Evolutionary conservation across 2,797 vertebrate genomes (phyloP).

Genomic region (Lepilemur ruficaudatus): DNA sequence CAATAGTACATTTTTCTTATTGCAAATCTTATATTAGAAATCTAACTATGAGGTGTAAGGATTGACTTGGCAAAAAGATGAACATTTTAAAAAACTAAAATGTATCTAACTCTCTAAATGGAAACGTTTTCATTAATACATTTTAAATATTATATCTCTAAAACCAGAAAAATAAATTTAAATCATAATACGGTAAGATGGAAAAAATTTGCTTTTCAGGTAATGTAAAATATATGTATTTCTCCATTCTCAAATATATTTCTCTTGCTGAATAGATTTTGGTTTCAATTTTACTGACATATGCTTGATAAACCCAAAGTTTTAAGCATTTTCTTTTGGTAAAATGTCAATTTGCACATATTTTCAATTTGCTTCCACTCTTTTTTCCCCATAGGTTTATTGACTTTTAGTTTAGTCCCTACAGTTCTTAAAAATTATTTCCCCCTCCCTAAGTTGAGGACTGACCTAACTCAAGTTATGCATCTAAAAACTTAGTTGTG

Average conservation of each 20-base stretch:
- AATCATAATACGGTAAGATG: background rate
- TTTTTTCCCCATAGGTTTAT: background rate
- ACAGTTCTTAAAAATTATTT: slow-evolving; percentile 20
- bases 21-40: background rate
- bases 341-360: slow-evolving; percentile 51
- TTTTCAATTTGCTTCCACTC: slow-evolving; percentile 36
- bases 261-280: slow-evolving; percentile 32
- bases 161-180: slow-evolving; percentile 28
- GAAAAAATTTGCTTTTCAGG: slow-evolving; percentile 1
- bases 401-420: slow-evolving; percentile 19
- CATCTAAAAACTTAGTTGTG: slow-evolving; percentile 8
- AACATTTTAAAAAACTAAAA: background rate
- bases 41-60: background rate
- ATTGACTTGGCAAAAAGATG: background rate
- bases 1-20: background rate
- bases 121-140: background rate
- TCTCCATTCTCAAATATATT: slow-evolving; percentile 18
- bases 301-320: slow-evolving; percentile 41
- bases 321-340: slow-evolving; percentile 39
- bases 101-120: background rate
- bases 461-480: background rate
- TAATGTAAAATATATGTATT: background rate
- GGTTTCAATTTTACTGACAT: background rate
- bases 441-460: background rate
- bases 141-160: slow-evolving; percentile 20